phyloP scores from a whole-genome alignment of 2,113 vertebrate genomes.

The Poeciliopsis retropinna region DNA sequence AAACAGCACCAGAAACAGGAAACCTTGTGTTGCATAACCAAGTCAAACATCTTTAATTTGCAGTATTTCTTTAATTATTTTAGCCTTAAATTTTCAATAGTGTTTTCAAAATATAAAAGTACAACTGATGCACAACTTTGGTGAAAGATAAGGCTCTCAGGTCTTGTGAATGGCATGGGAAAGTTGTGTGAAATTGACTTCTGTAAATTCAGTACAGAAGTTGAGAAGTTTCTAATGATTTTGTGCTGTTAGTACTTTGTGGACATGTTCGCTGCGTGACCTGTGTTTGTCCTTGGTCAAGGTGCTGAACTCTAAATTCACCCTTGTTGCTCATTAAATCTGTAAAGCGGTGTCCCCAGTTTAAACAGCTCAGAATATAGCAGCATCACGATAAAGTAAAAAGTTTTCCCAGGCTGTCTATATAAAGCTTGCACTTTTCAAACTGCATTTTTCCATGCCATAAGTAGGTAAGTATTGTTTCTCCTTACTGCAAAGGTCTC shows the following conservation, averaged over 20 bases:
- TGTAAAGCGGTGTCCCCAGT: too few species aligned
- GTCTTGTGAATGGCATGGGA: not conserved
- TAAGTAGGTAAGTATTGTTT: too few species aligned
- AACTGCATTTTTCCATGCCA: too few species aligned
- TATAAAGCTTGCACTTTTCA: too few species aligned
- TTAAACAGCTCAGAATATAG: too few species aligned
- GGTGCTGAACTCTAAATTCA: not conserved
- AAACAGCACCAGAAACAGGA: constrained; percentile 60
- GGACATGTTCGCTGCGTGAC: not conserved
- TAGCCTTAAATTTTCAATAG: constrained; percentile 24
- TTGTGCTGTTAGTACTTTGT: not conserved
- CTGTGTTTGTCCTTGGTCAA: not conserved
- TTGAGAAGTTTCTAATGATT: not conserved
- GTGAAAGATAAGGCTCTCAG: not conserved
- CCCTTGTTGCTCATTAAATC: not conserved
- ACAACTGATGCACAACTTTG: not conserved
- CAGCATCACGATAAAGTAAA: too few species aligned
- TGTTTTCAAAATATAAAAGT: constrained; percentile 6
- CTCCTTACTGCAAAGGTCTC: too few species aligned
- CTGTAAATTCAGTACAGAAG: too few species aligned
- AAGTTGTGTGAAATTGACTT: not conserved
- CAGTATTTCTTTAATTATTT: constrained; percentile 38
- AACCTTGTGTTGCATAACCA: constrained; percentile 56
- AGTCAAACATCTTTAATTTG: constrained; percentile 53
- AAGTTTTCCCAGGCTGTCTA: too few species aligned